These are phyloP conservation scores for Torymus auratus DNA, from an alignment of 2,888 invertebrate species.

Conservation along the genomic window DNA sequence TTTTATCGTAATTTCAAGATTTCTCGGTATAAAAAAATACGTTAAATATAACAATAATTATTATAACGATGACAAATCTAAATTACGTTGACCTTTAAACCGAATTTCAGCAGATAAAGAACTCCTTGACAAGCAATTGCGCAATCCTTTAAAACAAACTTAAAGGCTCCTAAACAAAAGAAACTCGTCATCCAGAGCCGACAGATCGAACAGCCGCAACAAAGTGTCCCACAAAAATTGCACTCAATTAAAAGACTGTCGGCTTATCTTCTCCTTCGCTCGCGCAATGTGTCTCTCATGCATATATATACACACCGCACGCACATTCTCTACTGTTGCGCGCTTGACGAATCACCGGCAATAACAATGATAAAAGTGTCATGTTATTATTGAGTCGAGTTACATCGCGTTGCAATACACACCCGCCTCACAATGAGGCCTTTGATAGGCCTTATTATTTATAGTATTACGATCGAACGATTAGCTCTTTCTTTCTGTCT, in stretches of 20 bases:
- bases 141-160: too few relatives aligned
- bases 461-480: conserved; percentile 20
- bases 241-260: conserved; percentile 35
- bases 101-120: too few relatives aligned
- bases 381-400: conserved; percentile 42
- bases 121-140: too few relatives aligned
- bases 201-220: background rate
- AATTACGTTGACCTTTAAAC: too few relatives aligned
- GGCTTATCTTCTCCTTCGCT: background rate
- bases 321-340: background rate
- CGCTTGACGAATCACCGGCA: conserved; percentile 30
- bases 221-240: conserved; percentile 19
- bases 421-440: background rate
- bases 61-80: too few relatives aligned
- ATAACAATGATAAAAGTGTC: conserved; percentile 49
- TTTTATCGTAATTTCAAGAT: too few relatives aligned
- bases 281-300: background rate
- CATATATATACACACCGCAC: background rate
- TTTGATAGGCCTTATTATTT: conserved; percentile 42
- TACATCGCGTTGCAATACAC: conserved; percentile 2
- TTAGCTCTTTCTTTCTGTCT: conserved; percentile 1
- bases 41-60: too few relatives aligned
- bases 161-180: too few relatives aligned
- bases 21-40: too few relatives aligned
- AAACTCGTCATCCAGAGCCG: too few relatives aligned